phyloP scores from a whole-genome alignment of 2,113 vertebrate species.

The Xiphophorus couchianus region DNA sequence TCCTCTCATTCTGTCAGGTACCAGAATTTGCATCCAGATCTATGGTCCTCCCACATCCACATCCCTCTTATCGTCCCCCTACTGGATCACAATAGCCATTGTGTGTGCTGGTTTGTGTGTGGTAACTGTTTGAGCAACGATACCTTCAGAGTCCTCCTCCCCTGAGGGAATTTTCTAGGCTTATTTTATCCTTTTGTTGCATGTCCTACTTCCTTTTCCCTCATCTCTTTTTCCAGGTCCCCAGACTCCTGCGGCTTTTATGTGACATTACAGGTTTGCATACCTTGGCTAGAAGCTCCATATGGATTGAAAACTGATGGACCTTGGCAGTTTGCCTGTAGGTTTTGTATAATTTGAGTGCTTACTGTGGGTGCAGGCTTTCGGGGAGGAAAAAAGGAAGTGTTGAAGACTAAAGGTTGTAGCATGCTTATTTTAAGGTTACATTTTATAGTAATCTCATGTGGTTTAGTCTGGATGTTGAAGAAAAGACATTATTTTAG shows the following conservation, averaged over 20 bases:
- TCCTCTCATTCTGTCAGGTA: slow-evolving; percentile 61
- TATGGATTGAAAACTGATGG: slow-evolving; percentile 51
- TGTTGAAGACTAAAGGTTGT: slow-evolving; percentile 5
- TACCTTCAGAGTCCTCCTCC: slow-evolving; percentile 39
- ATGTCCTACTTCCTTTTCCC: slow-evolving; percentile 56
- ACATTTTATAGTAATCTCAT: not conserved
- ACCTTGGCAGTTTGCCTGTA: slow-evolving; percentile 35
- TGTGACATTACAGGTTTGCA: slow-evolving; percentile 62
- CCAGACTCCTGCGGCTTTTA: slow-evolving; percentile 57
- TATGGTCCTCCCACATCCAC: slow-evolving; percentile 49
- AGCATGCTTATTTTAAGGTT: slow-evolving; percentile 4
- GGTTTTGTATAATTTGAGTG: slow-evolving; percentile 47
- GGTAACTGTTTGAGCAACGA: slow-evolving; percentile 47
- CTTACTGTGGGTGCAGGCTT: slow-evolving; percentile 9
- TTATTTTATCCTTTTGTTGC: slow-evolving; percentile 62
- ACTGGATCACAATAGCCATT: slow-evolving; percentile 63
- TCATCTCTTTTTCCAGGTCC: slow-evolving; percentile 51
- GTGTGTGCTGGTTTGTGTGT: slow-evolving; percentile 37
- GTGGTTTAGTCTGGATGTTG: not conserved
- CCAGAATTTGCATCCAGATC: slow-evolving; percentile 67
- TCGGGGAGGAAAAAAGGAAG: slow-evolving; percentile 7
- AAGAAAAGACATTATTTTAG: not conserved
- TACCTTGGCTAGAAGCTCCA: slow-evolving; percentile 47
- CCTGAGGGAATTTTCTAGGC: slow-evolving; percentile 48
- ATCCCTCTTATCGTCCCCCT: slow-evolving; percentile 56